Conservation (phyloP, 2,888 invertebrate genomes). For the Dynastes hyllus region DNA sequence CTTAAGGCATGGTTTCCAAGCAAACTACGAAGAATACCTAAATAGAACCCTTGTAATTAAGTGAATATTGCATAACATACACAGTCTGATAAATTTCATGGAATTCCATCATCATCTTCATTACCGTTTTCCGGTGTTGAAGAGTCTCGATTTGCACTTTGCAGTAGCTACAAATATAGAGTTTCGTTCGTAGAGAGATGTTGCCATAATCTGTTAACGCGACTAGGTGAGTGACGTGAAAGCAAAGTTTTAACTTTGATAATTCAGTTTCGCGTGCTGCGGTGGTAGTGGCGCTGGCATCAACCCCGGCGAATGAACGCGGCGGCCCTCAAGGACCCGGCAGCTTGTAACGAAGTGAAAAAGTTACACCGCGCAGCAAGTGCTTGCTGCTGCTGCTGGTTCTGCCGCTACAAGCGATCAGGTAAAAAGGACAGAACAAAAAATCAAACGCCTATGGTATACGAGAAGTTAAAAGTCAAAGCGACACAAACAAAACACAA, state of each 20-base stretch:
- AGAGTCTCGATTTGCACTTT: no score
- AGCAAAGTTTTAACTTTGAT: slow-evolving; percentile 57
- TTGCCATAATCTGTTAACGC: slow-evolving; percentile 59
- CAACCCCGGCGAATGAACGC: slow-evolving; percentile 27
- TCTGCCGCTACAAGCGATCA: neutral
- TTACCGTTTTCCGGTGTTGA: no score
- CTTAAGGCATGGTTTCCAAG: no score
- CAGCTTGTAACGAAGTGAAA: slow-evolving; percentile 51
- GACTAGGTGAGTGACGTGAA: slow-evolving; percentile 54
- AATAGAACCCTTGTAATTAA: no score
- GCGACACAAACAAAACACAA: slow-evolving; percentile 38
- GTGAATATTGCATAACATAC: no score
- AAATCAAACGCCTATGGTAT: neutral
- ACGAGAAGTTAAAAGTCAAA: slow-evolving; percentile 37
- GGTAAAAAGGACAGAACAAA: slow-evolving; percentile 36
- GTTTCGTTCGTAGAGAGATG: neutral
- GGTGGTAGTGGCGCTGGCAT: neutral
- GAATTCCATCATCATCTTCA: no score
- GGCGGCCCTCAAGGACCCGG: slow-evolving; percentile 21
- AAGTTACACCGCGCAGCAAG: slow-evolving; percentile 46
- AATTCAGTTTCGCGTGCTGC: slow-evolving; percentile 58
- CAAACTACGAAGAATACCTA: no score
- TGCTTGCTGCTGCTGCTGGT: neutral
- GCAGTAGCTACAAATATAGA: neutral
- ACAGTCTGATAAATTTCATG: no score